phyloP scores from a whole-genome alignment of 1,140 invertebrate genomes.

The Scaptomyza graminum region DNA sequence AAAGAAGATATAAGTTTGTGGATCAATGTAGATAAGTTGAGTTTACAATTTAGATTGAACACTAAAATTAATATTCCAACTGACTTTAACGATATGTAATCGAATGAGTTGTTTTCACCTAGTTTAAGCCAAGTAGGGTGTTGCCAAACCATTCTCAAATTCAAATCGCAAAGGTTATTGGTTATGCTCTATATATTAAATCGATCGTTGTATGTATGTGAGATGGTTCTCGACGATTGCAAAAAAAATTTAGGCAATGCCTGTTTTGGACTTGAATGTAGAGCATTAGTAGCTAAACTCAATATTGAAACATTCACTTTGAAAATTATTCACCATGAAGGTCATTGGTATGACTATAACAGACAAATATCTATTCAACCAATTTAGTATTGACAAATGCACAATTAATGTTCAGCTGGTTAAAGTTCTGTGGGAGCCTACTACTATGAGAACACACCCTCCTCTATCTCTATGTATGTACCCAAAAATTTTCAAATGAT shows the following conservation, averaged over 20 bases:
- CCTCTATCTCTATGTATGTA: not conserved
- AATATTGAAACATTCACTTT: slow-evolving; percentile 52
- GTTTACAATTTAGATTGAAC: too few species aligned
- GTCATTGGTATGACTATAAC: slow-evolving; percentile 44
- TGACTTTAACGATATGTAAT: too few species aligned
- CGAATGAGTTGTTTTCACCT: not conserved
- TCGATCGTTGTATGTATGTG: not conserved
- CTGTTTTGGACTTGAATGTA: slow-evolving; percentile 22
- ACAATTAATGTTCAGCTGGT: slow-evolving; percentile 23
- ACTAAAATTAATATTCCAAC: too few species aligned
- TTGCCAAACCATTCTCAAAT: slow-evolving; percentile 8
- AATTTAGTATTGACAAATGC: slow-evolving; percentile 2
- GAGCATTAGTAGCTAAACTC: slow-evolving; percentile 20
- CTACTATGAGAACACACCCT: slow-evolving; percentile 39
- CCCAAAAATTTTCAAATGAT: slow-evolving; percentile 44
- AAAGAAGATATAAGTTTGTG: too few species aligned
- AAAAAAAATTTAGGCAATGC: slow-evolving; percentile 33
- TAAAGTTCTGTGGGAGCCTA: slow-evolving; percentile 35
- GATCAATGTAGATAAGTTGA: too few species aligned
- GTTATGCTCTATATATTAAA: slow-evolving; percentile 46
- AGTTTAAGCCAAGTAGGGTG: not conserved
- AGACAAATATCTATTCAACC: slow-evolving; percentile 22
- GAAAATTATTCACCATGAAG: slow-evolving; percentile 53
- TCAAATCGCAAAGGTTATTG: slow-evolving; percentile 36
- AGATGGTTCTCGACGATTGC: slow-evolving; percentile 25